A percentile compares a stretch with the other conserved stretches of the same genome.
Conservation (phyloP, 2,888 invertebrate species). For the Patella caerulea region DNA sequence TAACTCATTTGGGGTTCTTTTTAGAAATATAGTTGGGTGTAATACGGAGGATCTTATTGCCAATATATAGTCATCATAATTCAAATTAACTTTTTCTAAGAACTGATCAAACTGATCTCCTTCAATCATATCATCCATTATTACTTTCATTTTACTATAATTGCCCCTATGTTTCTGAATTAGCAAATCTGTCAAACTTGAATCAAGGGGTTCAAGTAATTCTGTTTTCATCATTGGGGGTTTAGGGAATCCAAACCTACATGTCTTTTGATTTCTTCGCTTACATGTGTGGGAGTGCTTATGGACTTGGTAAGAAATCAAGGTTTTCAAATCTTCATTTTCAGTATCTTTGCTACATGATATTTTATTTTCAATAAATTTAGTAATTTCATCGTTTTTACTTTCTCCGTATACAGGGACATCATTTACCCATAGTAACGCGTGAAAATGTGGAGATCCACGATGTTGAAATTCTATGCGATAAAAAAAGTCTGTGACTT, state of each 20-base stretch:
- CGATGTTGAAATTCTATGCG: conserved; percentile 48
- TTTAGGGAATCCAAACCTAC: conserved; percentile 15
- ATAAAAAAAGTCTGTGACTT: conserved; percentile 41
- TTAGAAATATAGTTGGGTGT: too few species aligned
- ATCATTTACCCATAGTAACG: conserved; percentile 41
- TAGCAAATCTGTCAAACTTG: too few species aligned
- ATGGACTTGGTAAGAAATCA: conserved; percentile 29
- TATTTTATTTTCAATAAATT: conserved; percentile 32
- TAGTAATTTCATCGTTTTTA: conserved; percentile 26
- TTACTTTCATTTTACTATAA: too few species aligned
- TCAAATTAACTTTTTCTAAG: too few species aligned
- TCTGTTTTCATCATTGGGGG: conserved; percentile 16
- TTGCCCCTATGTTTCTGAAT: too few species aligned
- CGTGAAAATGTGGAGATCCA: conserved; percentile 48
- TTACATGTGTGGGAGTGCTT: conserved; percentile 31
- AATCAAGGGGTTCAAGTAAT: conserved; percentile 7
- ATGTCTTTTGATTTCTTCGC: background rate
- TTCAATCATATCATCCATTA: too few species aligned
- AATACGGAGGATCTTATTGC: too few species aligned
- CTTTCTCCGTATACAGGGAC: conserved; percentile 36
- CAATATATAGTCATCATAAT: too few species aligned
- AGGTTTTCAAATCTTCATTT: conserved; percentile 22
- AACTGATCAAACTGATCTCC: too few species aligned
- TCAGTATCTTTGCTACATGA: conserved; percentile 32
- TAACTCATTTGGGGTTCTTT: background rate